Base-by-base conservation (phyloP, 2,797 vertebrate species). In the Sebastes kiyomatsui region DNA sequence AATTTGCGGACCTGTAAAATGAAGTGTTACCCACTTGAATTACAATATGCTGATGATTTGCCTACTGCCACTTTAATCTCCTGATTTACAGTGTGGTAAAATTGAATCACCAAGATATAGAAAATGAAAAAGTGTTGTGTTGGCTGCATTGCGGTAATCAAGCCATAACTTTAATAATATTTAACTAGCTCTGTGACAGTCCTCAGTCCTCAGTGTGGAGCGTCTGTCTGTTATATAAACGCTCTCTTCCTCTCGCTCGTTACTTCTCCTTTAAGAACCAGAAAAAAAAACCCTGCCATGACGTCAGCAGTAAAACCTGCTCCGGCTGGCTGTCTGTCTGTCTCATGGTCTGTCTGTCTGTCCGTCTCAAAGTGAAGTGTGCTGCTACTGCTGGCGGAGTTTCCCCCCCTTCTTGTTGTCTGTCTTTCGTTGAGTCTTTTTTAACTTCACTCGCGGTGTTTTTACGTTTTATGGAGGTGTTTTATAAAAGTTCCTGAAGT, bases 241-340 rank as follows among this genome's bases (percentile, higher is more conserved):
- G 3, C 33, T 38, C 18, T 18, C 32, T 80, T 87, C 74, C 67
- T 73, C 67, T 73, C 61, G 9, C 58, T 27, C 27, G 27, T 2
- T 2, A 72, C 90, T 82, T 91, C 88, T 88, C 89, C 94, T 94
- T 94, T 94, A 94, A 94, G 90, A 42, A 59, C 28, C 1, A 46
- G 46, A 65, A 83, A 84, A 80, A 64, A 77, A 72, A 6, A 10
- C 35, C 75, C 84, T 33, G 61, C 66, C 42, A 79, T 96, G 96
- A 96, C 96, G 96, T 96, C 93, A 94, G 64, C 55, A 66, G 68
- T 79, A 85, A 90, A 91, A 82, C 91, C 91, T 90, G 89, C 83
- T 87, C 75, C 81, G 89, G 83, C 89, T 91, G 83, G 77, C 69
- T 84, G 85, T 84, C 85, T 79, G 71, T 80, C 84, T 58, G 90